Percentiles rank a stretch among this genome's conserved stretches.
Conservation (phyloP, 1,140 invertebrate species). For the Drosophila novamexicana region DNA sequence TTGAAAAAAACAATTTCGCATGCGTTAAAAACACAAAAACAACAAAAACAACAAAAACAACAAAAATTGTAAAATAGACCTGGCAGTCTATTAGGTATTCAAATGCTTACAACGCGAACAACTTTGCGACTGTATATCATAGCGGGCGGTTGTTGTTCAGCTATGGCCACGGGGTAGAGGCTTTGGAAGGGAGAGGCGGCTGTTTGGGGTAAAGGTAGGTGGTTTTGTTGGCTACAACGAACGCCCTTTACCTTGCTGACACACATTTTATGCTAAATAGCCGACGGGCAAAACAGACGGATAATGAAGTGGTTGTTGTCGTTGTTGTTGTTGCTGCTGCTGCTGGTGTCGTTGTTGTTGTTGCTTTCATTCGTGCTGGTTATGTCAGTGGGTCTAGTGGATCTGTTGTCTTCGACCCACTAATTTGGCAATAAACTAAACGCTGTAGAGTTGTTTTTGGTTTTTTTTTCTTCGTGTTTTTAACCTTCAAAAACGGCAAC, state of each 20-base stretch:
- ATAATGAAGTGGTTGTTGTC: slow-evolving; percentile 23
- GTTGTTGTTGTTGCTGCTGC: slow-evolving; percentile 15
- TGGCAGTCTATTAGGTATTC: slow-evolving; percentile 73
- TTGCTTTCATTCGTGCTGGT: slow-evolving; percentile 34
- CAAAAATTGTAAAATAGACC: slow-evolving; percentile 52
- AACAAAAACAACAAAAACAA: slow-evolving; percentile 37
- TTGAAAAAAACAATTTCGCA: slow-evolving; percentile 69
- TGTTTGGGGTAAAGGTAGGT: not conserved
- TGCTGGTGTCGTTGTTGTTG: slow-evolving; percentile 7
- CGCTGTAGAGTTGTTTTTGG: slow-evolving; percentile 20
- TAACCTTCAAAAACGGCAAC: slow-evolving; percentile 52
- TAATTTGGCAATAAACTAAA: slow-evolving; percentile 57
- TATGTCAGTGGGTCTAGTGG: slow-evolving; percentile 52
- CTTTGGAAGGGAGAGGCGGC: not conserved
- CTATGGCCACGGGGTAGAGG: not conserved
- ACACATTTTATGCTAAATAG: slow-evolving; percentile 79
- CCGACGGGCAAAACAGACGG: slow-evolving; percentile 49
- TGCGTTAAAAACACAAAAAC: slow-evolving; percentile 44
- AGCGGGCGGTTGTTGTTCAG: slow-evolving; percentile 25
- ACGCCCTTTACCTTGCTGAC: slow-evolving; percentile 82
- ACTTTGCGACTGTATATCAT: slow-evolving; percentile 40
- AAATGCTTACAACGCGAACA: slow-evolving; percentile 71
- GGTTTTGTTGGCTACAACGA: slow-evolving; percentile 35
- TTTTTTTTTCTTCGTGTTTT: slow-evolving; percentile 23
- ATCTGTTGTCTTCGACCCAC: slow-evolving; percentile 47